Evolutionary conservation across 2,113 vertebrate genomes (phyloP), one percentile per base, ranked within the genome.

Genomic region (Chitala chitala): DNA sequence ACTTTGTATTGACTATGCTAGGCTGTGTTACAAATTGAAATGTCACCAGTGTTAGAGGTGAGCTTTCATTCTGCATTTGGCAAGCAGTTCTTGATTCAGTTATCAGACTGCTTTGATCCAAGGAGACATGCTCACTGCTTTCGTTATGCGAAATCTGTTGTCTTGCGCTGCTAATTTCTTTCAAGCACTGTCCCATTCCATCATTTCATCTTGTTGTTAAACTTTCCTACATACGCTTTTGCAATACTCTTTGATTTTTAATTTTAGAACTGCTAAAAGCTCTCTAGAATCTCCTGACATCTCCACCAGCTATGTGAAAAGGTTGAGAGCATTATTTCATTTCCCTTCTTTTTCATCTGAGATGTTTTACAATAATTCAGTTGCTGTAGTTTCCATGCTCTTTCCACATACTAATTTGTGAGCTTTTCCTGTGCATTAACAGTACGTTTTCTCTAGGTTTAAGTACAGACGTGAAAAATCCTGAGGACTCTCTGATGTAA

Each of bases 61-160:
- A 20, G 13, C 10, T 12, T 42, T 24, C 22, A 77, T 9, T 1
- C 98, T 75, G 98, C 98, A 79, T 93, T 77, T 13, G 94, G 2
- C 85, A 95, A 70, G 95, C 98, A 95, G 98, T 98, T 83, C 94
- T 95, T 6, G 96, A 98, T 75, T 93, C 98, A 94, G 92, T 94
- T 26, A 95, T 98, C 50, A 93, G 95, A 66, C 87, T 98, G 0
- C 97, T 95, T 77, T 86, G 96, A 75, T 96, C 96, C 56, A 98
- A 98, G 0, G 96, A 96, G 24, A 94, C 92, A 20, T 0, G 98
- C 95, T 95, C 94, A 0, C 94, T 98, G 77, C 91, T 98, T 12
- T 90, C 98, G 96, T 94, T 97, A 81, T 81, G n/a, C n/a, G 87
- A 20, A 20, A 38, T 71, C 22, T 44, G 24, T 1, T 29, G 31